phyloP scores from a whole-genome alignment of 2,888 invertebrate species.

The Prenolepis imparis region DNA sequence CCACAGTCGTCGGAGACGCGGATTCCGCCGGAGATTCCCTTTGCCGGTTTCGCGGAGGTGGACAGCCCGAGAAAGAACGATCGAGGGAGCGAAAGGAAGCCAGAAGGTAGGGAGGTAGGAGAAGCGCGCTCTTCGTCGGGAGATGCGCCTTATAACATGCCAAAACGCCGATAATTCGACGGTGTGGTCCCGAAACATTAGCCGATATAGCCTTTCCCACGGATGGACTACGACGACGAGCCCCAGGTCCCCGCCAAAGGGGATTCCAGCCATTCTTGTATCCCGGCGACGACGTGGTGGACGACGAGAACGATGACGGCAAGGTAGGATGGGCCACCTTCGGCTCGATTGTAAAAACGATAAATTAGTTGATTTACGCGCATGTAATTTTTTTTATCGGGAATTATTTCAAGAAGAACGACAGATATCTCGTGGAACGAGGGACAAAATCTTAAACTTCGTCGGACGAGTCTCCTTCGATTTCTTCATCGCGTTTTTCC shows the following conservation, averaged over 20 bases:
- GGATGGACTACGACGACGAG: constrained; percentile 70
- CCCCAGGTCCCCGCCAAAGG: constrained; percentile 78
- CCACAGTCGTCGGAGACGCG: constrained; percentile 82
- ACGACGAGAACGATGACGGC: constrained; percentile 54
- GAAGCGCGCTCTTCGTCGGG: constrained; percentile 62
- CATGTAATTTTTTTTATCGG: constrained; percentile 68
- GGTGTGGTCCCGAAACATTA: constrained; percentile 85
- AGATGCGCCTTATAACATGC: constrained; percentile 83
- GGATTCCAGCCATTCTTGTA: constrained; percentile 84
- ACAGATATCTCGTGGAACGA: constrained; percentile 26
- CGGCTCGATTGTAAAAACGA: constrained; percentile 84
- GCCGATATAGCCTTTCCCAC: constrained; percentile 85
- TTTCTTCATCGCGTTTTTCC: neutral
- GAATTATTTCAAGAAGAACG: constrained; percentile 63
- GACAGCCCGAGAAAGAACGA: constrained; percentile 51
- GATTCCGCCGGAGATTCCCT: constrained; percentile 82
- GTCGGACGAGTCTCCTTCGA: constrained; percentile 19
- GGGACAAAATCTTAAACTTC: constrained; percentile 52
- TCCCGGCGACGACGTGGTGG: constrained; percentile 64
- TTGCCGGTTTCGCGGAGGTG: constrained; percentile 67
- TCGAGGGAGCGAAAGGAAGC: constrained; percentile 55
- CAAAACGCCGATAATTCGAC: constrained; percentile 86
- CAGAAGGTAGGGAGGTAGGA: constrained; percentile 52
- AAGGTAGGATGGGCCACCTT: constrained; percentile 64
- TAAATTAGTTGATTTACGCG: constrained; percentile 86